Base-by-base conservation (phyloP, 1,140 invertebrate genomes). In the Macrostomum lignano region DNA sequence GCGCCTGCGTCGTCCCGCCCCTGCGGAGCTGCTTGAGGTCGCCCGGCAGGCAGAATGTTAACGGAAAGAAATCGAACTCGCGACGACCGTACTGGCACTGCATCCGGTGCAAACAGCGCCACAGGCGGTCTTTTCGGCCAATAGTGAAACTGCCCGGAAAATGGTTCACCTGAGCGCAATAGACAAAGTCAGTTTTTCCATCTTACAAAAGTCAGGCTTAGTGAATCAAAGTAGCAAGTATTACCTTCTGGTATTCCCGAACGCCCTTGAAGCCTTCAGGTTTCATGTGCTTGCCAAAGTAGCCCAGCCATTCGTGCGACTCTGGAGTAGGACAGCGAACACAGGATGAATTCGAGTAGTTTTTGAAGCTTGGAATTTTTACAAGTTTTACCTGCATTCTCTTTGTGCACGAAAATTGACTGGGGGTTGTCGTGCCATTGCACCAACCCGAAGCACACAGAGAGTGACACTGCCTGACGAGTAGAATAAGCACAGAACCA, bases 141-240 rank as follows among this genome's bases (percentile, higher is more conserved):
- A 94, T 72, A 55, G 93, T 81, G 57, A 93, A 94, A 7, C 79
- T 81, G 10, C 82, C 84, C 0, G 86, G 82, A 49, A 91, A 81
- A 52, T 94, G 86, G 54, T 94, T 96, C 37, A 94, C 47, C 61
- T 57, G 38, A 22, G 47, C n/a, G n/a, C n/a, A n/a, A n/a, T n/a
- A n/a, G n/a, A n/a, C n/a, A n/a, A n/a, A n/a, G n/a, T n/a, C n/a
- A n/a, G n/a, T n/a, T n/a, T n/a, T n/a, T n/a, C n/a, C n/a, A n/a
- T n/a, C n/a, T n/a, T n/a, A n/a, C 46, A 26, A 17, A 21, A 2
- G 38, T 33, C 39, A 35, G n/a, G n/a, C n/a, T n/a, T n/a, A n/a
- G n/a, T 24, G 23, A 7, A 28, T 15, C 3, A 28, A 28, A 28
- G 15, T 15, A 5, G 4, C 15, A 15, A 9, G 19, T 28, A 15